These are phyloP conservation scores for Cantharis lateralis DNA, from an alignment of 2,888 invertebrate species.

Conservation along the genomic window DNA sequence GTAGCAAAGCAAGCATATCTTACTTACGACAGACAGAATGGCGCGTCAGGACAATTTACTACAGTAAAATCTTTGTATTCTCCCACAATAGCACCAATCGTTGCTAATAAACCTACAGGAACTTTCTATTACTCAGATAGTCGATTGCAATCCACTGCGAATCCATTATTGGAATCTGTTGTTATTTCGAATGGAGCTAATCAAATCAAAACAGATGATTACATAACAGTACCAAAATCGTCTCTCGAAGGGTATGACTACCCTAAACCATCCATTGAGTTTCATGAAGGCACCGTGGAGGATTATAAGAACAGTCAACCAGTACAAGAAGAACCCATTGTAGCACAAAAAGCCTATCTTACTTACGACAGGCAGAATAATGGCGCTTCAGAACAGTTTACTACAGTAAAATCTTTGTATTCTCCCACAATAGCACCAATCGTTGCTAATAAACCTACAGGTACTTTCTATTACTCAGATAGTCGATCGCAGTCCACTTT, in stretches of 20 bases:
- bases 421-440: not conserved
- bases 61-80: not conserved
- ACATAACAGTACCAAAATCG: not conserved
- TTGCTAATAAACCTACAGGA: not conserved
- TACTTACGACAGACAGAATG: constrained; percentile 35
- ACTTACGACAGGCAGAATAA: constrained; percentile 38
- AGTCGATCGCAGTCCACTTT: not conserved
- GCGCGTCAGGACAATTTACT: constrained; percentile 1
- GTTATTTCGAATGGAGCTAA: not conserved
- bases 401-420: not conserved
- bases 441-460: not conserved
- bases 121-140: not conserved
- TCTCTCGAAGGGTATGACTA: constrained; percentile 37
- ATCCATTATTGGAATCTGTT: not conserved
- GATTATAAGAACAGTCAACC: constrained; percentile 39
- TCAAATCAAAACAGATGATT: too few relatives aligned
- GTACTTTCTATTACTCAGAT: not conserved
- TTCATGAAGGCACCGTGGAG: constrained; percentile 51
- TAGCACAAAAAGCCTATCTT: constrained; percentile 48
- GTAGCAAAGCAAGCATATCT: constrained; percentile 49
- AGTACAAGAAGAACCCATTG: constrained; percentile 46
- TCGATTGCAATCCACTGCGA: not conserved
- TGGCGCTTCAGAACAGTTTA: constrained; percentile 1
- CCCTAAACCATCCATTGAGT: constrained; percentile 43
- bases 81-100: not conserved